A percentile compares a stretch with the other conserved stretches of the same genome.
phyloP scores from a whole-genome alignment of 1,140 invertebrate species.

The Drosophila nannoptera region DNA sequence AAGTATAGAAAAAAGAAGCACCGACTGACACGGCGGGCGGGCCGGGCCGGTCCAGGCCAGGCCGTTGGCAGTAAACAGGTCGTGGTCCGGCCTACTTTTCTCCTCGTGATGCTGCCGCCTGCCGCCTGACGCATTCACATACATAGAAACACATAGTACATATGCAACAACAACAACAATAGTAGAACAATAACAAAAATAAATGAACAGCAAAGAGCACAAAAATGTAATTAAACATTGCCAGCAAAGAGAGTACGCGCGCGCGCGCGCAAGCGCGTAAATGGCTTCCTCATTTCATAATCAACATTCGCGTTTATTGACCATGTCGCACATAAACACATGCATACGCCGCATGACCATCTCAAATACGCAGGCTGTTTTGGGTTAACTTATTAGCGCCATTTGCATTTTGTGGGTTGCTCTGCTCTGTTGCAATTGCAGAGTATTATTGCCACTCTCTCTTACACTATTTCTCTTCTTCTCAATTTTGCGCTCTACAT shows the following conservation, averaged over 20 bases:
- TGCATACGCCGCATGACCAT: neutral
- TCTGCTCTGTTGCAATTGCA: conserved; percentile 35
- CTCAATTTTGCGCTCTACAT: neutral
- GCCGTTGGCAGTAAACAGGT: conserved; percentile 28
- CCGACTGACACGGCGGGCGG: conserved; percentile 20
- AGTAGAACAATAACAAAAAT: conserved; percentile 25
- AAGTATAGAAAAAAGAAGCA: conserved; percentile 47
- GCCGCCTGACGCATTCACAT: neutral
- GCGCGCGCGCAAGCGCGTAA: conserved; percentile 21
- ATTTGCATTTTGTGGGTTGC: conserved; percentile 23
- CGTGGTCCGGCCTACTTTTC: conserved; percentile 42
- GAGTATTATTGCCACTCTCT: conserved; percentile 4
- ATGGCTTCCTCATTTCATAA: conserved; percentile 73
- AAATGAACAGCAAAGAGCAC: conserved; percentile 52
- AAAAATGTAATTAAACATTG: conserved; percentile 67
- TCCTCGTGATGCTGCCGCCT: conserved; percentile 33
- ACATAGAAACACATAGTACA: neutral
- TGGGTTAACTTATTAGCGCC: conserved; percentile 33
- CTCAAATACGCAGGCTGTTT: conserved; percentile 8
- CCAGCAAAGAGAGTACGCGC: conserved; percentile 20
- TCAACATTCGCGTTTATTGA: conserved; percentile 48
- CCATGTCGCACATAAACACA: conserved; percentile 30
- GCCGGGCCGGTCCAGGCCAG: conserved; percentile 3
- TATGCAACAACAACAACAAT: conserved; percentile 31
- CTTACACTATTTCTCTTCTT: neutral